Evolutionary conservation across 2,888 invertebrate species (phyloP), one percentile per base, ranked within the genome.

Genomic region (Eucera pruinosa): DNA sequence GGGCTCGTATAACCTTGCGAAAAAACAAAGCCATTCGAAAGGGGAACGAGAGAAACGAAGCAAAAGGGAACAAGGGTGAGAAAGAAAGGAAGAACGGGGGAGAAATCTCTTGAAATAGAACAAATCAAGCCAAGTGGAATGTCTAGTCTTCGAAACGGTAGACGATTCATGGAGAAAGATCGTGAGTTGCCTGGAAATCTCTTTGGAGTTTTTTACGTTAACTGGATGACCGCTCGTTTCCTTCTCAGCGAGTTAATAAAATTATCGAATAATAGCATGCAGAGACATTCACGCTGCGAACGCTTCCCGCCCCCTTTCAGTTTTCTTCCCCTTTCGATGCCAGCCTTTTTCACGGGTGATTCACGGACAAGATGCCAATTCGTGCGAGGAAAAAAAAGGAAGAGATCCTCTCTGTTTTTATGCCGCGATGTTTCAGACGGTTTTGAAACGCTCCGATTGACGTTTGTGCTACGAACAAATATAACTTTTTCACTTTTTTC

Each of bases 61-160:
- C 2, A 11, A 25, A 23, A 47, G 18, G 41, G 54, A 30, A 18
- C 6, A n/a, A 11, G 13, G n/a, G 18, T 33, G 15, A n/a, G 9
- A 18, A 18, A 50, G 50, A 9, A 25, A 18, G 15, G 15, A 18
- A 20, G n/a, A n/a, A n/a, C 15, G 15, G 30, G 13, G 13, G 13
- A 41, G 64, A 36, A 25, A 48, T 60, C 64, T 62, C 15, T 20
- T 70, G 57, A 57, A 77, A 71, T 76, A 62, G 69, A 61, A 71
- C 65, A 68, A 75, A 76, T 76, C 62, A 77, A 77, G 55, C 77
- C 60, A 60, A 70, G 77, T 54, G 77, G 77, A 78, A 77, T 70
- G 70, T 78, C 61, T 70, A 48, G 47, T 60, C 36, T 55, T 60
- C 77, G 70, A 65, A 77, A 70, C 43, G 65, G 70, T 65, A 41